Percentiles rank a stretch among this genome's conserved stretches.
phyloP scores from a whole-genome alignment of 2,113 vertebrate genomes.

The Antigone vipio region DNA sequence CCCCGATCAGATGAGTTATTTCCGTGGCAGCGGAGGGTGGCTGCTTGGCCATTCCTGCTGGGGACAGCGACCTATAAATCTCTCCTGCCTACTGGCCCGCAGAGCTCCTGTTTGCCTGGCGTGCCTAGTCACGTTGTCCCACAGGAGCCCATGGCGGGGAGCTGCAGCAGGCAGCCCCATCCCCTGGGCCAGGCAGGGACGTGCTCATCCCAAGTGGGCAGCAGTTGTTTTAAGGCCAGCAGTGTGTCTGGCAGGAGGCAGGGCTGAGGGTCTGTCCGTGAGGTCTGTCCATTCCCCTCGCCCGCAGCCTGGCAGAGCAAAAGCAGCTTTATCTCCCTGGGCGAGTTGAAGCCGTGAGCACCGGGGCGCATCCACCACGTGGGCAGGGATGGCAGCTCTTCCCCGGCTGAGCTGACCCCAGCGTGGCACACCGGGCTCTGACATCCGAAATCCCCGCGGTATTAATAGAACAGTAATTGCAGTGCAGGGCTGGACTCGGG shows the following conservation, averaged over 20 bases:
- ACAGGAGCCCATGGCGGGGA: not conserved
- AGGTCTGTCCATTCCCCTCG: not conserved
- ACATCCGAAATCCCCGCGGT: conserved; percentile 48
- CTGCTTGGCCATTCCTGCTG: not conserved
- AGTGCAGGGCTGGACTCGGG: conserved; percentile 6
- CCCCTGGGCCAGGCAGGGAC: not conserved
- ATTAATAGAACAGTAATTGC: conserved; percentile 69
- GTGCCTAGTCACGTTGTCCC: not conserved
- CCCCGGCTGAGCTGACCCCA: not conserved
- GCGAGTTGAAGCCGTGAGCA: not conserved
- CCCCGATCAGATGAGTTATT: not conserved
- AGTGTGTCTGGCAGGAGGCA: not conserved
- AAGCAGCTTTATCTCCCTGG: not conserved
- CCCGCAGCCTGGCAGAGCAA: not conserved
- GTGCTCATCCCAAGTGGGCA: rapidly evolving
- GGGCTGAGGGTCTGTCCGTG: not conserved
- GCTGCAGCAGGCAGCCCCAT: not conserved
- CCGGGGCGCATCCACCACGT: not conserved
- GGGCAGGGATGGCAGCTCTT: not conserved
- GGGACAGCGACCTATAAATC: not conserved
- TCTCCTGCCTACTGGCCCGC: not conserved
- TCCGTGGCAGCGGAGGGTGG: not conserved
- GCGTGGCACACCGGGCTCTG: not conserved
- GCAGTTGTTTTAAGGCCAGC: not conserved
- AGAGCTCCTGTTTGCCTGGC: not conserved